Evolutionary conservation across 2,888 invertebrate species (phyloP), one percentile per base, ranked within the genome.

Genomic region (Drosophila neutralis): DNA sequence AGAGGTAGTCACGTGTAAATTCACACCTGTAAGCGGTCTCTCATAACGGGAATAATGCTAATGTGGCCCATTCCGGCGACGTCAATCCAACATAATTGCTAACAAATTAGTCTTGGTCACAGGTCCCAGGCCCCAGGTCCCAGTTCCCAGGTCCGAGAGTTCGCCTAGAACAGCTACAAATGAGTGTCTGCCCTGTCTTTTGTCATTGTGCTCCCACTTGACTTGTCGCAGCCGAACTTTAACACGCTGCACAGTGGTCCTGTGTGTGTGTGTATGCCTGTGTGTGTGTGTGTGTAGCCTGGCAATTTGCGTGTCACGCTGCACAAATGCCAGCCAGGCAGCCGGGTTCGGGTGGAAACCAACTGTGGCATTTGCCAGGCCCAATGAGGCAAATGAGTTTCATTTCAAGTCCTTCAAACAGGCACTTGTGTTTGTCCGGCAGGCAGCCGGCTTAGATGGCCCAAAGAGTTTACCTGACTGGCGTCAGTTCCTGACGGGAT

Each of bases 81-180:
- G 87, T 87, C 87, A 87, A 82, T 87, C 79, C 75, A 73, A 79
- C 89, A 89, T 85, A 85, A 89, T 85, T 89, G 87, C 89, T 80
- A 83, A 87, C 84, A 89, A 84, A 84, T 89, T 84, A 84, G 87
- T 87, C 89, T 83, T 84, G 82, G 76, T 87, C 75, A 61, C 52
- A 57, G 60, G 58, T 35, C 33, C 27, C 29, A 11, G 36, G 45
- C 10, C 6, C n/a, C 42, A 13, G 13, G 21, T 21, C 3, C 21
- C 21, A 3, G 1, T 7, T 45, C 21, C 15, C 21, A 24, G 21
- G 15, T 8, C 45, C 24, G 24, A 24, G 45, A 45, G 45, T 51
- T 24, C 56, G 6, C 11, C 13, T 29, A 33, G 36, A 27, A 27
- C 51, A 36, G 51, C 76, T 33, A 71, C 71, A 82, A 81, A 73